A percentile compares a stretch with the other conserved stretches of the same genome.
Evolutionary conservation across 2,888 invertebrate species (phyloP).

Genomic region (Habroteleia sp.): DNA sequence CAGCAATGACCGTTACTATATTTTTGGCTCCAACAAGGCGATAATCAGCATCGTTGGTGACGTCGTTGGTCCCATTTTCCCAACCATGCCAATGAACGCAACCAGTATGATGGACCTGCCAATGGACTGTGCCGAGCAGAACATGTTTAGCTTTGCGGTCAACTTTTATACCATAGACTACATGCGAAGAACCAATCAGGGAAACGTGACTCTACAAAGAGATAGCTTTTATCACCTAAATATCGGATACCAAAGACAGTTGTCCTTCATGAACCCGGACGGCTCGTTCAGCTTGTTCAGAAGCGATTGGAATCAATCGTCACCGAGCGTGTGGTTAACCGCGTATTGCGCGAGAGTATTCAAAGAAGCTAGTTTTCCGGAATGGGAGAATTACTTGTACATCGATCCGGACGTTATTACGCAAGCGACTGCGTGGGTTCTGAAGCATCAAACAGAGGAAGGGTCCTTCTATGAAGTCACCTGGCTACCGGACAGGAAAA

Average conservation of each 20-base stretch:
- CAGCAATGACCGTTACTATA: conserved; percentile 94
- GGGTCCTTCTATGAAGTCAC: conserved; percentile 95
- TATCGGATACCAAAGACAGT: conserved; percentile 92
- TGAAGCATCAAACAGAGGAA: conserved; percentile 90
- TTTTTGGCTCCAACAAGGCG: conserved; percentile 95
- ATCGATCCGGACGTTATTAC: conserved; percentile 94
- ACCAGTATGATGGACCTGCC: conserved; percentile 90
- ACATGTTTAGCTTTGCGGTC: conserved; percentile 97
- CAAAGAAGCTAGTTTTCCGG: conserved; percentile 96
- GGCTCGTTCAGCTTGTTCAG: conserved; percentile 96
- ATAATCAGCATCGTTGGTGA: conserved; percentile 91
- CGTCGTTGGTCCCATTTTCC: conserved; percentile 95
- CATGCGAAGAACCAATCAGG: conserved; percentile 94
- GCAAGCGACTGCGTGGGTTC: conserved; percentile 91
- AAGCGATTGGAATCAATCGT: conserved; percentile 95
- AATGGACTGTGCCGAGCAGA: conserved; percentile 96
- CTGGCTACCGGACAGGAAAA: conserved; percentile 93
- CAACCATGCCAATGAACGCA: conserved; percentile 95
- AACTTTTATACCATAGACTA: conserved; percentile 95
- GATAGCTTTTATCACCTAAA: conserved; percentile 94
- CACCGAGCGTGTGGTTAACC: conserved; percentile 95
- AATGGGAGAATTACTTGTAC: conserved; percentile 98
- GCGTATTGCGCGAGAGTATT: conserved; percentile 94
- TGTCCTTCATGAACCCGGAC: conserved; percentile 94
- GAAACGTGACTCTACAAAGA: conserved; percentile 90